A percentile compares a stretch with the other conserved stretches of the same genome.
Conservation (phyloP, 1,140 invertebrate species). For the Leptinotarsa defecta region DNA sequence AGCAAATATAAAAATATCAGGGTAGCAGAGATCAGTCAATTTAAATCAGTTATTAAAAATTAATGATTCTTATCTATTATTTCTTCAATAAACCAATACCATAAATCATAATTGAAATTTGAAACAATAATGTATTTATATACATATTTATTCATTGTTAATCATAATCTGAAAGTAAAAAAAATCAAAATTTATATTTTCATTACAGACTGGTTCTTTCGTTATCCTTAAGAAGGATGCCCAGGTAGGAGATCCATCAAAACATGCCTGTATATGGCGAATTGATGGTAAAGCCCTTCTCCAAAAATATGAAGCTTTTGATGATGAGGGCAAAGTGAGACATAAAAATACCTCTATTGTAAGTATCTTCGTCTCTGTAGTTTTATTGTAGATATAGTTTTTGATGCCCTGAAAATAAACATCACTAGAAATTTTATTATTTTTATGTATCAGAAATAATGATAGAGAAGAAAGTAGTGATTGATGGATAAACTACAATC, state of each 20-base stretch:
- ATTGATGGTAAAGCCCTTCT: conserved; percentile 79
- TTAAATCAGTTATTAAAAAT: too few species aligned
- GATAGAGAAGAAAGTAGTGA: too few species aligned
- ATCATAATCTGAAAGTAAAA: neutral
- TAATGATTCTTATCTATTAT: too few species aligned
- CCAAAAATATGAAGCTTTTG: conserved; percentile 76
- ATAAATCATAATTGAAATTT: conserved; percentile 1
- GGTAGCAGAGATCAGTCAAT: too few species aligned
- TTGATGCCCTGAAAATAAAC: too few species aligned
- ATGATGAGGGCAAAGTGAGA: conserved; percentile 69
- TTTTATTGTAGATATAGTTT: too few species aligned
- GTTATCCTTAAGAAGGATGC: conserved; percentile 53
- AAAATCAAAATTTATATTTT: neutral
- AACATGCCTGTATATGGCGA: conserved; percentile 67
- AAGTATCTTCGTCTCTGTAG: conserved; percentile 48
- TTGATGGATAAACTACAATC: too few species aligned
- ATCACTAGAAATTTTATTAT: too few species aligned
- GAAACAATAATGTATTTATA: neutral
- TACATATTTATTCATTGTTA: neutral
- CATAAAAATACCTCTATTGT: conserved; percentile 80
- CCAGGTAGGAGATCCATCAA: conserved; percentile 47
- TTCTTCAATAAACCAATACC: neutral
- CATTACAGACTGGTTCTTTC: conserved; percentile 52
- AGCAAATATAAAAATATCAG: too few species aligned
- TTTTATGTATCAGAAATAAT: too few species aligned